Evolutionary conservation across 2,797 vertebrate species (phyloP).

Genomic region (Sebastes taczanowskii): DNA sequence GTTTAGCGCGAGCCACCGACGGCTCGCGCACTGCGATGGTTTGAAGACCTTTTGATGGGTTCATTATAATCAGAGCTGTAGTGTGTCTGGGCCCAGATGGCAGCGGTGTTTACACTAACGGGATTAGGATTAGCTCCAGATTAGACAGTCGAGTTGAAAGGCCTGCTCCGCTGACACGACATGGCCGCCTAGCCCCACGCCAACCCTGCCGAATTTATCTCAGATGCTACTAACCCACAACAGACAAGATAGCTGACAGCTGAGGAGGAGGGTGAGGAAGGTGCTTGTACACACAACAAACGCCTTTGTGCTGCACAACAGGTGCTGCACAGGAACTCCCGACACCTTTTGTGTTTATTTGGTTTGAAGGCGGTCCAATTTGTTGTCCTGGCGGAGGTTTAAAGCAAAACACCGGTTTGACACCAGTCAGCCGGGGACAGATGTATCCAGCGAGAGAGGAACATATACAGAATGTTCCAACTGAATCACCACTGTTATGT

Average conservation of each 20-base stretch:
- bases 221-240: slow-evolving; percentile 22
- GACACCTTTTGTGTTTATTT: slow-evolving; percentile 28
- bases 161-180: slow-evolving; percentile 47
- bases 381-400: slow-evolving; percentile 18
- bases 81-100: slow-evolving; percentile 73
- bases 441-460: slow-evolving; percentile 57
- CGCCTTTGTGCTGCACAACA: not conserved
- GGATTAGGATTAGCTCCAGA: slow-evolving; percentile 80
- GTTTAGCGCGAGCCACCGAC: slow-evolving; percentile 19
- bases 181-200: slow-evolving; percentile 6
- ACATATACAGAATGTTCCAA: slow-evolving; percentile 57
- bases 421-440: slow-evolving; percentile 57
- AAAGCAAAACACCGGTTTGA: slow-evolving; percentile 43
- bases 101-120: slow-evolving; percentile 72
- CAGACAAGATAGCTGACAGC: not conserved
- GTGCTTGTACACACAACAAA: not conserved
- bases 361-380: slow-evolving; percentile 4
- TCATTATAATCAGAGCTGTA: slow-evolving; percentile 61
- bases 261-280: not conserved
- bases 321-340: slow-evolving; percentile 14
- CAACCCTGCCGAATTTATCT: slow-evolving; percentile 20
- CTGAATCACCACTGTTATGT: slow-evolving; percentile 74
- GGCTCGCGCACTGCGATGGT: slow-evolving; percentile 8
- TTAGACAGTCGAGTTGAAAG: slow-evolving; percentile 72
- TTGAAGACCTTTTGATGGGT: slow-evolving; percentile 66